Percentiles rank a stretch among this genome's conserved stretches.
phyloP scores from a whole-genome alignment of 2,113 vertebrate genomes.

The Diadophis punctatus region DNA sequence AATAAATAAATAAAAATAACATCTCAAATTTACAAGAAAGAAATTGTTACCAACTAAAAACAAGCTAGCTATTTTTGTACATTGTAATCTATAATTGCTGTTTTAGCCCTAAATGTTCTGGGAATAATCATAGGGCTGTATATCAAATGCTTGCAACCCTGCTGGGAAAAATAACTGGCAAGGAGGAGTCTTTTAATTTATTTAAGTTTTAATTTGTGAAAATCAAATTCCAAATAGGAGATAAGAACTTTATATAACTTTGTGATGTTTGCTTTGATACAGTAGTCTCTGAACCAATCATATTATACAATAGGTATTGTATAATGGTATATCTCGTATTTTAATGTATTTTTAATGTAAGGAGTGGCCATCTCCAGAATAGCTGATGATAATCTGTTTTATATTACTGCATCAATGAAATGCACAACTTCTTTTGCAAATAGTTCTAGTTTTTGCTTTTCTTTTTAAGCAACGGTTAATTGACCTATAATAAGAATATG shows the following conservation, averaged over 20 bases:
- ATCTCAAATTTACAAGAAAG: background rate
- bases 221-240: conserved; percentile 10
- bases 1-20: too few species aligned
- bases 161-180: conserved; percentile 3
- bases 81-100: conserved; percentile 37
- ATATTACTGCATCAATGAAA: background rate
- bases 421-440: background rate
- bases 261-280: conserved; percentile 12
- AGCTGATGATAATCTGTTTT: background rate
- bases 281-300: background rate
- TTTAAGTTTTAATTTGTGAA: conserved; percentile 29
- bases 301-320: background rate
- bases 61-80: background rate
- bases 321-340: background rate
- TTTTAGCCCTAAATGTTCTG: conserved; percentile 14
- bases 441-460: background rate
- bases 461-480: background rate
- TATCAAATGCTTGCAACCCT: background rate
- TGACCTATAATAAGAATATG: background rate
- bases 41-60: background rate
- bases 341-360: background rate
- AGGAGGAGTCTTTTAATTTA: conserved; percentile 15
- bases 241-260: background rate
- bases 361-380: background rate
- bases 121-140: conserved; percentile 19